A percentile compares a stretch with the other conserved stretches of the same genome.
Evolutionary conservation across 2,797 vertebrate genomes (phyloP).

Genomic region (Spinus olivaceus): DNA sequence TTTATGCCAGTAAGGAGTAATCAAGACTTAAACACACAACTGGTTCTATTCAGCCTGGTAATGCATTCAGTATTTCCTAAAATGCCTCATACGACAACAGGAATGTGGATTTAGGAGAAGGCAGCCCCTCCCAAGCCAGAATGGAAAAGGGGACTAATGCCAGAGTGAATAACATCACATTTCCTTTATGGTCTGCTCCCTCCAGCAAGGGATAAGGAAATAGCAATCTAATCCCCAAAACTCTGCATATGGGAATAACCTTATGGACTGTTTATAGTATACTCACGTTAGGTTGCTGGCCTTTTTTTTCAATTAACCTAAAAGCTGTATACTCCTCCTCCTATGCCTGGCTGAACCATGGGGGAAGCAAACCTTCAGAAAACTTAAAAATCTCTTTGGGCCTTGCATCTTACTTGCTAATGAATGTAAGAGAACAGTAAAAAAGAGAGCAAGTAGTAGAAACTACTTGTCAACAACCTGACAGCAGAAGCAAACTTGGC

Average conservation of each 20-base stretch:
- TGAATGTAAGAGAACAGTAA: neutral
- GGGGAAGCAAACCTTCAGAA: neutral
- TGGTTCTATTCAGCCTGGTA: neutral
- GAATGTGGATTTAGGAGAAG: neutral
- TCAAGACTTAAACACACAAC: neutral
- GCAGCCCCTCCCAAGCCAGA: neutral
- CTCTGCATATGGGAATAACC: neutral
- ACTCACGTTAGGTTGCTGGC: neutral
- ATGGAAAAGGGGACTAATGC: constrained; percentile 15
- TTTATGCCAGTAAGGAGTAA: neutral
- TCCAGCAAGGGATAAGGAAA: neutral
- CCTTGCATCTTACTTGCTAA: neutral
- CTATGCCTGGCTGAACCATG: neutral
- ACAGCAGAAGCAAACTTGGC: neutral
- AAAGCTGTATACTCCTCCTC: neutral
- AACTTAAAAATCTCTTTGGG: neutral
- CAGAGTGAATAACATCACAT: neutral
- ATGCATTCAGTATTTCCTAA: neutral
- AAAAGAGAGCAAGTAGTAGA: neutral
- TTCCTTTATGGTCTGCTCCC: neutral
- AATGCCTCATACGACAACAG: neutral
- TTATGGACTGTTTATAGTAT: neutral
- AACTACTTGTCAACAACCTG: neutral
- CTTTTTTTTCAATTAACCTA: neutral
- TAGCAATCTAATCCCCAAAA: neutral